phyloP scores from a whole-genome alignment of 2,113 vertebrate genomes.

The Prochilodus magdalenae region DNA sequence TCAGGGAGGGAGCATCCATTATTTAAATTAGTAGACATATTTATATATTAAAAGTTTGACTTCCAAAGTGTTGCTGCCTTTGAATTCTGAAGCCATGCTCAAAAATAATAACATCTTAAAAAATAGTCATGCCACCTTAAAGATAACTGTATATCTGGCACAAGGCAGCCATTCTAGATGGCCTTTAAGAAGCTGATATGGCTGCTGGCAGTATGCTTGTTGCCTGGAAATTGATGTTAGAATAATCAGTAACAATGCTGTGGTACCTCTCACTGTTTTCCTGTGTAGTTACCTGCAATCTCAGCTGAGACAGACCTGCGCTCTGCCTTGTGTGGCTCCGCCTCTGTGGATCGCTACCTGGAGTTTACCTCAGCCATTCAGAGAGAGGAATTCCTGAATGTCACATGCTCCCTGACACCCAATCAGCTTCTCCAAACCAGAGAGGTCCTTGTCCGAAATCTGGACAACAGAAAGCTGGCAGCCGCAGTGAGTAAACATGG shows the following conservation, averaged over 20 bases:
- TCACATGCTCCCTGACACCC: constrained; percentile 73
- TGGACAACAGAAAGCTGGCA: constrained; percentile 67
- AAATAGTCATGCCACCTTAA: neutral
- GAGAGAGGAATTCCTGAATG: constrained; percentile 71
- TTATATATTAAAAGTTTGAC: too few species aligned
- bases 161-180: too few species aligned
- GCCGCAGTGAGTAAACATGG: constrained; percentile 59
- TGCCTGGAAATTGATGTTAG: too few species aligned
- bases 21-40: too few species aligned
- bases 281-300: constrained; percentile 34
- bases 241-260: too few species aligned
- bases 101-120: neutral
- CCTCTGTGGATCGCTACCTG: constrained; percentile 67
- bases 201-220: too few species aligned
- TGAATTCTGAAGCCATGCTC: too few species aligned
- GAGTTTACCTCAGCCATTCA: constrained; percentile 69
- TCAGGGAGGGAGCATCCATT: too few species aligned
- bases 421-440: constrained; percentile 69
- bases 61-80: too few species aligned
- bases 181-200: too few species aligned
- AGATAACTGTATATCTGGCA: neutral
- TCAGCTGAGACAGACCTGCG: constrained; percentile 19
- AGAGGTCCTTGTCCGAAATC: constrained; percentile 66
- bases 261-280: neutral
- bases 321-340: constrained; percentile 16